These are phyloP conservation scores for Acanthoscelides obtectus DNA, from an alignment of 2,888 invertebrate species.

Conservation along the genomic window DNA sequence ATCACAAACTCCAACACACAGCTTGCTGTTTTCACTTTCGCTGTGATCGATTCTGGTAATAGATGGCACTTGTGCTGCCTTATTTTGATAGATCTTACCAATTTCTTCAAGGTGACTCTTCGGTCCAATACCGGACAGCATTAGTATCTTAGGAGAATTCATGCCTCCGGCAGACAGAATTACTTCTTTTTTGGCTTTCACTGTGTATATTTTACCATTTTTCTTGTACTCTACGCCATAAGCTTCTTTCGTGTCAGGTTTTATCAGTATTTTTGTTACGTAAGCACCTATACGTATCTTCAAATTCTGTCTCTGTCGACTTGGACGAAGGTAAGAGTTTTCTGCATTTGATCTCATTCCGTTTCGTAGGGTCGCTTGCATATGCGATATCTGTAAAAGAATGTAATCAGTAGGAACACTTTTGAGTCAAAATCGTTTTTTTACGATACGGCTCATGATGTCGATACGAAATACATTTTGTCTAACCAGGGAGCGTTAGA, in stretches of 20 bases:
- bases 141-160: constrained; percentile 83
- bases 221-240: constrained; percentile 64
- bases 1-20: too few relatives aligned
- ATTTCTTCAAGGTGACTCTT: constrained; percentile 53
- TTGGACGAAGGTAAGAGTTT: constrained; percentile 59
- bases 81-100: too few relatives aligned
- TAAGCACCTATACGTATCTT: constrained; percentile 60
- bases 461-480: too few relatives aligned
- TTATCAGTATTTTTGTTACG: constrained; percentile 64
- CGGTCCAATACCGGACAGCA: constrained; percentile 71
- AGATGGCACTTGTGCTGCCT: too few relatives aligned
- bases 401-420: too few relatives aligned
- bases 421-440: too few relatives aligned
- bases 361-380: constrained; percentile 56
- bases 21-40: too few relatives aligned
- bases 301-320: constrained; percentile 59
- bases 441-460: too few relatives aligned
- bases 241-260: constrained; percentile 57
- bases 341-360: constrained; percentile 65
- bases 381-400: constrained; percentile 41
- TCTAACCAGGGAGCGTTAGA: too few relatives aligned
- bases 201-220: constrained; percentile 44
- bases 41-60: too few relatives aligned
- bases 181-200: constrained; percentile 70
- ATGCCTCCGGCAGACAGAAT: constrained; percentile 85